Percentiles rank a stretch among this genome's conserved stretches.
Conservation (phyloP, 1,140 invertebrate genomes). For the Anastatus disparis region DNA sequence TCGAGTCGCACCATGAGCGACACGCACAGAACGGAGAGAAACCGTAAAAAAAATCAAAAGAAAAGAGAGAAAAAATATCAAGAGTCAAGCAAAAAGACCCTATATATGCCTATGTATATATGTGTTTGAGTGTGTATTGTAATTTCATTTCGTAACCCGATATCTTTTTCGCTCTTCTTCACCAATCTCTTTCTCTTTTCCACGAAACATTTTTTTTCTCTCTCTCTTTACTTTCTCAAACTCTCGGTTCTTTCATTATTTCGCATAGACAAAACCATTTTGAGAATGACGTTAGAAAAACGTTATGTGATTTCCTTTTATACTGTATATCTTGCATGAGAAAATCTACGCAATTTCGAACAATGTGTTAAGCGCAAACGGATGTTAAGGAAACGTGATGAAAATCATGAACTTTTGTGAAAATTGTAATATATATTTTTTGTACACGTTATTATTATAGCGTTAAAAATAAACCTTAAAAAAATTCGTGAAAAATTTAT, state of each 20-base stretch:
- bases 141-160: slow-evolving; percentile 62
- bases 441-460: no score
- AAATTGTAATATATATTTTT: no score
- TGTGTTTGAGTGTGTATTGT: slow-evolving; percentile 50
- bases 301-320: no score
- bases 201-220: slow-evolving; percentile 23
- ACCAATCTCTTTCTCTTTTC: slow-evolving; percentile 6
- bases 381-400: no score
- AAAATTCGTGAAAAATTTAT: no score
- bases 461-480: no score
- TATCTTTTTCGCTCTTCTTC: slow-evolving; percentile 41
- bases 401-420: no score
- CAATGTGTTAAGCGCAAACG: no score
- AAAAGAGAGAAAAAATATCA: not conserved
- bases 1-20: slow-evolving; percentile 30
- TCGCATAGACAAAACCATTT: slow-evolving; percentile 30
- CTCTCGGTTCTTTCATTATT: slow-evolving; percentile 1
- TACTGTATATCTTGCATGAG: no score
- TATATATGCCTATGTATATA: not conserved
- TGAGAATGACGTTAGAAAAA: no score
- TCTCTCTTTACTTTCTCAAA: not conserved
- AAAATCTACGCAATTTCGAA: not conserved
- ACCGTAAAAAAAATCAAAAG: not conserved
- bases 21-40: not conserved
- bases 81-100: slow-evolving; percentile 24